Percentiles rank a stretch among this genome's conserved stretches.
phyloP scores from a whole-genome alignment of 2,888 invertebrate genomes.

The Adelognathus sp. region DNA sequence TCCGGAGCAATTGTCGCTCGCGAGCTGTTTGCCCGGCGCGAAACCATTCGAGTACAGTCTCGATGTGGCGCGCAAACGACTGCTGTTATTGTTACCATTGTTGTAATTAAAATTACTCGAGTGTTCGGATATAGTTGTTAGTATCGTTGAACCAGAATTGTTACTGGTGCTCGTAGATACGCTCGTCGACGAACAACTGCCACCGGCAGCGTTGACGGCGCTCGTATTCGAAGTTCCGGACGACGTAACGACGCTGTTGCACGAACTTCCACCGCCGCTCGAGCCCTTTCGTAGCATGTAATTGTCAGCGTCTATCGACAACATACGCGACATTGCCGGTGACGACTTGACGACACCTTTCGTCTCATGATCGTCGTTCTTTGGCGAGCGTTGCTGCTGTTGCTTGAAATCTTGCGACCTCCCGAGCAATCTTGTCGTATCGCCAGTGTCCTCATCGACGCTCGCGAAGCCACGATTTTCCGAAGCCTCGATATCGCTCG shows the following conservation, averaged over 20 bases:
- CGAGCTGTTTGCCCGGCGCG: slow-evolving; percentile 27
- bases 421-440: neutral
- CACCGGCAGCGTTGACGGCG: slow-evolving; percentile 25
- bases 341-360: slow-evolving; percentile 65
- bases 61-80: slow-evolving; percentile 26
- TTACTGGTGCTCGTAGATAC: neutral
- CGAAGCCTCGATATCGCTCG: slow-evolving; percentile 35
- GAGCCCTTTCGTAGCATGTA: slow-evolving; percentile 78
- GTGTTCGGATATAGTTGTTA: slow-evolving; percentile 34
- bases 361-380: slow-evolving; percentile 66
- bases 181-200: neutral
- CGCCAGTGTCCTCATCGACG: neutral
- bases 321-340: slow-evolving; percentile 75
- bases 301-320: slow-evolving; percentile 78
- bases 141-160: slow-evolving; percentile 26
- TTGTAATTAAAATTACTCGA: slow-evolving; percentile 39
- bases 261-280: slow-evolving; percentile 36
- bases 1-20: slow-evolving; percentile 43
- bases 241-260: slow-evolving; percentile 35
- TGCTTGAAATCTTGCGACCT: slow-evolving; percentile 57
- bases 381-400: slow-evolving; percentile 56
- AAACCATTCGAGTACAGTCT: slow-evolving; percentile 23
- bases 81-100: slow-evolving; percentile 37
- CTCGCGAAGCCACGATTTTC: neutral
- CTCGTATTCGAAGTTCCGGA: neutral